Base-by-base conservation (phyloP, 2,888 invertebrate genomes). In the Cheilosia vulpina region DNA sequence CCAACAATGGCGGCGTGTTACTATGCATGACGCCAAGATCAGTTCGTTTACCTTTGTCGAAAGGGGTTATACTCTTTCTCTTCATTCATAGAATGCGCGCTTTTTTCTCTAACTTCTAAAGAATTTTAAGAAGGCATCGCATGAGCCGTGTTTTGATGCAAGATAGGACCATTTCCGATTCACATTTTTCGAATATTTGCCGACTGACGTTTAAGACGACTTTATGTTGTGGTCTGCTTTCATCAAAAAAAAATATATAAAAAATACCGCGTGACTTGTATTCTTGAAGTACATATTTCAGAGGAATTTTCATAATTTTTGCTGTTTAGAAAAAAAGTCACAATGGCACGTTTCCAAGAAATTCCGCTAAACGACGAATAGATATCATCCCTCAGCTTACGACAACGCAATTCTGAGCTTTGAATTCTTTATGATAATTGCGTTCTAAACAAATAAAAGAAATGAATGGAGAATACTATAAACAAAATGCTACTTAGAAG, bases 21-120 rank as follows among this genome's bases (percentile, higher is more conserved):
- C 79, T 84, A 69, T 27, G 52, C 68, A 68, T 15, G 43, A 13
- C 4, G 43, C 57, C 19, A 45, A 63, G 27, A 13, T 62, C 31
- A 82, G 83, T 84, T 84, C 83, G 47, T 84, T 79, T 79, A 84
- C 83, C 83, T 79, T 71, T 69, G 17, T 34, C 17, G 41, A 43
- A 68, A 50, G 52, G 45, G 79, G 79, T 53, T 73, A 53, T 73
- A 34, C 19, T 73, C 52, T 73, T 68, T 21, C 19, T 53, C 19
- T 45, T 24, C 55, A 69, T 55, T 53, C 65, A 63, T 47, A 73
- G 69, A 53, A 75, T 31, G 43, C 38, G 24, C 47, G 6, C 38
- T 47, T 55, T 19, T 72, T 55, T 50, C 6, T 57, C 75, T 62
- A 75, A 50, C 9, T 65, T 76, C 78, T 65, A 65, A 45, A n/a